These are phyloP conservation scores for Allolobophora icterica DNA, from an alignment of 2,888 invertebrate species.

Conservation along the genomic window DNA sequence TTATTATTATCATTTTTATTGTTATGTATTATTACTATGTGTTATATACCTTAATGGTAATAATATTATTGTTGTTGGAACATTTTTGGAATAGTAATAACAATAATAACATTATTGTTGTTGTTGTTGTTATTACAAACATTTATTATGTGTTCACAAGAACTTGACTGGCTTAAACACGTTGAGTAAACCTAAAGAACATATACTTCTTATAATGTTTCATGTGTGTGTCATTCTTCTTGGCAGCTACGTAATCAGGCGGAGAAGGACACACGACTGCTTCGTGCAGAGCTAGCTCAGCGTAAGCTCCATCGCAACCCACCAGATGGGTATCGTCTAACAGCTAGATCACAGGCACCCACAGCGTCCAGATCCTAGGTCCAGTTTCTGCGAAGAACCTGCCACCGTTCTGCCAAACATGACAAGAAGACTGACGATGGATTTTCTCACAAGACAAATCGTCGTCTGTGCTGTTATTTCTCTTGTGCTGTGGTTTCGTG, in stretches of 20 bases:
- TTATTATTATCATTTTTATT: neutral
- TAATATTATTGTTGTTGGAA: neutral
- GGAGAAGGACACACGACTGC: neutral
- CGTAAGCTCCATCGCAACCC: neutral
- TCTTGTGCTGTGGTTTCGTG: neutral
- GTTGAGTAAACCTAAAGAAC: no score
- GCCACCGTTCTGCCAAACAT: neutral
- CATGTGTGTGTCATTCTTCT: neutral
- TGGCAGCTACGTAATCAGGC: constrained; percentile 33
- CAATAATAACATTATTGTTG: no score
- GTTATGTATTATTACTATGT: neutral
- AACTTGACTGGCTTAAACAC: no score
- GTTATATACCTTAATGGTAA: neutral
- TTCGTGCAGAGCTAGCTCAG: constrained; percentile 31
- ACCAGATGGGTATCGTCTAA: neutral
- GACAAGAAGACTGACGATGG: neutral
- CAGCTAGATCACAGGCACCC: neutral
- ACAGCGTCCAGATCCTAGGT: neutral
- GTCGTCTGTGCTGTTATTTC: neutral
- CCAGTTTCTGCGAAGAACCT: neutral
- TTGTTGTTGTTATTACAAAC: no score
- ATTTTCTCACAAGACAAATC: neutral
- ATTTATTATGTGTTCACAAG: no score
- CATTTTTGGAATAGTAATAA: no score
- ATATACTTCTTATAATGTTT: neutral